phyloP scores from a whole-genome alignment of 1,140 invertebrate genomes.

The Nomia melanderi region DNA sequence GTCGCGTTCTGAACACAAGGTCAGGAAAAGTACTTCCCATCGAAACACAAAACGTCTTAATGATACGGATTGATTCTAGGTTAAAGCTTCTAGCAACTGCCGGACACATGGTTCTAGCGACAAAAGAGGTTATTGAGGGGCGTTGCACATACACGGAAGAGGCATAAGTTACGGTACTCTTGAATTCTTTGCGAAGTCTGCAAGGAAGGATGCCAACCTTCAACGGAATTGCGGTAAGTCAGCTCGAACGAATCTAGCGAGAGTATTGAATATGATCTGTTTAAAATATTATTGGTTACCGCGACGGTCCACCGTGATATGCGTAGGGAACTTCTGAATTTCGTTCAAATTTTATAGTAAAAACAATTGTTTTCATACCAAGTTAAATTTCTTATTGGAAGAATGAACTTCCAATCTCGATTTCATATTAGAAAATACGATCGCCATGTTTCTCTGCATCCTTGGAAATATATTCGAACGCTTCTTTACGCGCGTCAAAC shows the following conservation, averaged over 20 bases:
- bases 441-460: too few relatives aligned
- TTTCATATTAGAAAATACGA: too few relatives aligned
- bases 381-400: too few relatives aligned
- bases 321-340: too few relatives aligned
- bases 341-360: too few relatives aligned
- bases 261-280: neutral
- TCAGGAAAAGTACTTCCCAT: conserved; percentile 6
- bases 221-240: conserved; percentile 10
- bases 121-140: neutral
- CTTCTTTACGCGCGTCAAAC: too few relatives aligned
- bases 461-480: too few relatives aligned
- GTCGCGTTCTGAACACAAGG: conserved; percentile 2
- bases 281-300: neutral
- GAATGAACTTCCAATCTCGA: too few relatives aligned
- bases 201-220: conserved; percentile 6
- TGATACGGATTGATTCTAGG: neutral
- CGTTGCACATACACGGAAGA: neutral
- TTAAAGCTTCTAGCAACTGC: neutral
- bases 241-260: conserved; percentile 2
- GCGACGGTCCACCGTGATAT: conserved; percentile 24
- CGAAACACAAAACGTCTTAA: neutral
- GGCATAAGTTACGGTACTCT: conserved; percentile 17
- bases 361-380: too few relatives aligned
- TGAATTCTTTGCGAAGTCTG: conserved; percentile 23
- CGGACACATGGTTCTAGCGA: neutral